phyloP scores from a whole-genome alignment of 2,113 vertebrate genomes.

The Taurulus bubalis region DNA sequence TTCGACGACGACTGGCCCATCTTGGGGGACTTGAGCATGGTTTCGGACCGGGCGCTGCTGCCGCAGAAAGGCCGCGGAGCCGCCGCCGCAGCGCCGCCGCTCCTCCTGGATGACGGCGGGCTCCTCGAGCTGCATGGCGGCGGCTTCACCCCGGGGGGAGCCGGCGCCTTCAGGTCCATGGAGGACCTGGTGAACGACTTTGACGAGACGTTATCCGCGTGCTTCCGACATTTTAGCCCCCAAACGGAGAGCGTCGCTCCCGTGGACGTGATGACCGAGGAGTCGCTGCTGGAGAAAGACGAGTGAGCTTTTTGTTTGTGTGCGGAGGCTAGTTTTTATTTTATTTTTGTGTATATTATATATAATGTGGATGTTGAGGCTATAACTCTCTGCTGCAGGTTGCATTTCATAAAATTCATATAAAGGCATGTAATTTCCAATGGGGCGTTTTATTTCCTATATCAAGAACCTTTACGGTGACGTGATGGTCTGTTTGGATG shows the following conservation, averaged over 20 bases:
- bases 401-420: neutral
- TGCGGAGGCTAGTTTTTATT: constrained; percentile 4
- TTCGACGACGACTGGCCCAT: constrained; percentile 89
- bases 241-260: constrained; percentile 76
- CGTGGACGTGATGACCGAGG: constrained; percentile 85
- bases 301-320: constrained; percentile 86
- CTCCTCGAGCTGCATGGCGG: constrained; percentile 60
- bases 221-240: constrained; percentile 82
- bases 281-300: constrained; percentile 88
- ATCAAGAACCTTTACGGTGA: too few species aligned
- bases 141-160: constrained; percentile 66
- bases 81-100: constrained; percentile 22
- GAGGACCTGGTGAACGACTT: constrained; percentile 83
- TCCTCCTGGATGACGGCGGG: constrained; percentile 55
- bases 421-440: neutral
- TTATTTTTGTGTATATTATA: neutral
- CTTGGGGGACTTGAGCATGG: constrained; percentile 83
- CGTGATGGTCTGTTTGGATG: neutral
- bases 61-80: constrained; percentile 66
- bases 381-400: neutral
- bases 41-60: constrained; percentile 58
- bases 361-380: neutral
- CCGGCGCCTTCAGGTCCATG: constrained; percentile 62
- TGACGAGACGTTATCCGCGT: constrained; percentile 86
- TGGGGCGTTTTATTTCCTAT: neutral